Percentiles rank a stretch among this genome's conserved stretches.
Conservation (phyloP, 2,797 vertebrate species). For the Coranthus polyacanthus region DNA sequence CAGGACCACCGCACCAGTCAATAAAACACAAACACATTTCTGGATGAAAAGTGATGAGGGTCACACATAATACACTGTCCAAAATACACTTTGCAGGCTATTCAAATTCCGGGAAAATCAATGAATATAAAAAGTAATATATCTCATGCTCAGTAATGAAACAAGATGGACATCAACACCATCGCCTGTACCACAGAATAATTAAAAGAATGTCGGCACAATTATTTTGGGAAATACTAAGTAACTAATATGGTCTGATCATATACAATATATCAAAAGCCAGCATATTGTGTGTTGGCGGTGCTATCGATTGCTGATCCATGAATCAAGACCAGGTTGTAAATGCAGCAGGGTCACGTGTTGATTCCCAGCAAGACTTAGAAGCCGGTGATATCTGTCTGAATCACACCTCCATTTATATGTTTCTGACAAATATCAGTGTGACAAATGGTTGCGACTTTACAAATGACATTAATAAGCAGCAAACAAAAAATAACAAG, state of each 20-base stretch:
- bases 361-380: not conserved
- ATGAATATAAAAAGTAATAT: not conserved
- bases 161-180: not conserved
- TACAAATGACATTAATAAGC: not conserved
- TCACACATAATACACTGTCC: slow-evolving; percentile 23
- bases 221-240: not conserved
- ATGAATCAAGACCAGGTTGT: no score
- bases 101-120: slow-evolving; percentile 1
- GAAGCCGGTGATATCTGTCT: no score
- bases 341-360: not conserved
- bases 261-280: no score
- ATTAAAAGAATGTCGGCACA: not conserved
- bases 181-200: not conserved
- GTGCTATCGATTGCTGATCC: no score
- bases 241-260: slow-evolving; percentile 8
- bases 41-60: slow-evolving; percentile 51
- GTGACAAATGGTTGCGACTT: no score
- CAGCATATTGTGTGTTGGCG: no score
- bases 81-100: slow-evolving; percentile 8
- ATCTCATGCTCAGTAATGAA: not conserved
- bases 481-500: not conserved
- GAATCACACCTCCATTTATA: no score
- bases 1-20: slow-evolving; percentile 48
- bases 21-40: slow-evolving; percentile 51
- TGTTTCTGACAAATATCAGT: no score